phyloP scores from a whole-genome alignment of 2,888 invertebrate genomes.

The Endomychus coccineus region DNA sequence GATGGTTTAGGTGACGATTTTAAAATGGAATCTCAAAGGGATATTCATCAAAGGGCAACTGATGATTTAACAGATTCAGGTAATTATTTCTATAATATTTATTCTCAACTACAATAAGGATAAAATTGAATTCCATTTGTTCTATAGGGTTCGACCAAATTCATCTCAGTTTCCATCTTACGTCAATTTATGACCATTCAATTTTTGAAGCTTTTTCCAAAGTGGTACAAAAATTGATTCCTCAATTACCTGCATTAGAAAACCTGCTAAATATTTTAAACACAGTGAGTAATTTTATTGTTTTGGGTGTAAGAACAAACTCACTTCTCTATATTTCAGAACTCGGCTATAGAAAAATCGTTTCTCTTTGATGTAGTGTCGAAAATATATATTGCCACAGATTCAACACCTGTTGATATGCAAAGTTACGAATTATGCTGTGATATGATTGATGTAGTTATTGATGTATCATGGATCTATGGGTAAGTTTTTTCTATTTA shows the following conservation, averaged over 20 bases:
- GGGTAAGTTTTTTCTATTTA: conserved; percentile 56
- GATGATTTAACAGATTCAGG: conserved; percentile 90
- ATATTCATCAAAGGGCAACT: conserved; percentile 93
- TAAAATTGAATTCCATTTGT: no score
- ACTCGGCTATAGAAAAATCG: conserved; percentile 98
- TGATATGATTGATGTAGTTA: conserved; percentile 99
- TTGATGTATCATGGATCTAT: conserved; percentile 98
- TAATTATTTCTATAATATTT: no score
- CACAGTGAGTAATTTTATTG: conserved; percentile 45
- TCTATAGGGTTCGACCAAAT: conserved; percentile 70
- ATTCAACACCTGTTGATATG: conserved; percentile 99
- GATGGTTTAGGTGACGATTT: conserved; percentile 98
- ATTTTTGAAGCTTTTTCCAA: conserved; percentile 99
- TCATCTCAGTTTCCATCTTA: conserved; percentile 89
- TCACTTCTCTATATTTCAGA: conserved; percentile 53
- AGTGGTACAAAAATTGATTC: conserved; percentile 98
- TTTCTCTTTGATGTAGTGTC: conserved; percentile 99
- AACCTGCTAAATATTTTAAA: conserved; percentile 96
- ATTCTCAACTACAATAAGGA: no score
- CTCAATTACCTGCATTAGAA: conserved; percentile 93
- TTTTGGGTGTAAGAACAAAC: neutral
- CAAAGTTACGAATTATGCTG: conserved; percentile 99
- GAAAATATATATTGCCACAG: conserved; percentile 99
- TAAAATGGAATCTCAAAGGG: conserved; percentile 98
- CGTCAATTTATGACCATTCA: conserved; percentile 99